A percentile compares a stretch with the other conserved stretches of the same genome.
phyloP scores from a whole-genome alignment of 2,888 invertebrate genomes.

The Siphlonurus alternatus region DNA sequence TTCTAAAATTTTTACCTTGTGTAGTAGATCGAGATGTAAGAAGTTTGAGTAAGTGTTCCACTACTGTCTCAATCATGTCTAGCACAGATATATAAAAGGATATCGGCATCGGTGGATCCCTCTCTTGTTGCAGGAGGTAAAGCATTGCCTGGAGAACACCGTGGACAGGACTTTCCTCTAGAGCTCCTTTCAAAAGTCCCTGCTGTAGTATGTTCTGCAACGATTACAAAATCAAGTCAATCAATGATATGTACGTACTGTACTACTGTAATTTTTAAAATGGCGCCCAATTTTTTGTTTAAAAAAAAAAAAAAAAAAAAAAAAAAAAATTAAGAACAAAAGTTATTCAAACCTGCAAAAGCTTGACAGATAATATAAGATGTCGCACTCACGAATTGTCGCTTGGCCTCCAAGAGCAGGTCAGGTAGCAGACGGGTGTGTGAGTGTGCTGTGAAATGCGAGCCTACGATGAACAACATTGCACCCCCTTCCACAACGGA shows the following conservation, averaged over 20 bases:
- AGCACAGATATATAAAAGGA: background rate
- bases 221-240: background rate
- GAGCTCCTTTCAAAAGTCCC: conserved; percentile 26
- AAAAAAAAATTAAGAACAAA: background rate
- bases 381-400: background rate
- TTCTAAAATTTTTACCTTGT: too few relatives aligned
- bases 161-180: conserved; percentile 25
- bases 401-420: background rate
- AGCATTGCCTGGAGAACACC: conserved; percentile 23
- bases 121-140: conserved; percentile 14
- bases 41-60: conserved; percentile 15
- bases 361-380: background rate
- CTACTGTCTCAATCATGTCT: conserved; percentile 2
- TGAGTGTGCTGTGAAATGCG: background rate
- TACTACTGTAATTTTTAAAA: background rate
- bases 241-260: too few relatives aligned
- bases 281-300: background rate
- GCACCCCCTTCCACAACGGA: background rate
- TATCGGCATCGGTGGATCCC: background rate
- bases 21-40: conserved; percentile 15
- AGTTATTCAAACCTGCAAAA: background rate
- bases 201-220: conserved; percentile 19
- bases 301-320: background rate
- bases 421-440: background rate
- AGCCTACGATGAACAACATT: background rate